Evolutionary conservation across 2,888 invertebrate genomes (phyloP).

Genomic region (Chirona hameri): DNA sequence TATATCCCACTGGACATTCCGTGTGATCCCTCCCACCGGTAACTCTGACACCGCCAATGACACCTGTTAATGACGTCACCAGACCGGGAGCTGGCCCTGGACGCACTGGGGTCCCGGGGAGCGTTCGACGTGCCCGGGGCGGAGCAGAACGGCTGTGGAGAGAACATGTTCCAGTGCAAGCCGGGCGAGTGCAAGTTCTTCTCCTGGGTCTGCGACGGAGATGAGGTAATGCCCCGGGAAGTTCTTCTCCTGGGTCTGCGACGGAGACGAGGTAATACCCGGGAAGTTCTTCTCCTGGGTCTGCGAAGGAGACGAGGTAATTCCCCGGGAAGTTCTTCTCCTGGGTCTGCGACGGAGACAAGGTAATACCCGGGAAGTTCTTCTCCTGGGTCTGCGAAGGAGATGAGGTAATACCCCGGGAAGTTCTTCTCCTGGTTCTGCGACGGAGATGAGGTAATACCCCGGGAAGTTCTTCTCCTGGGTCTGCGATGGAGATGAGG

Average conservation of each 20-base stretch:
- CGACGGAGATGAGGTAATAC: slow-evolving; percentile 32
- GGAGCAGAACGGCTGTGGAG: slow-evolving; percentile 29
- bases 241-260: slow-evolving; percentile 36
- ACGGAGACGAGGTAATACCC: slow-evolving; percentile 30
- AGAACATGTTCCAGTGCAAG: slow-evolving; percentile 39
- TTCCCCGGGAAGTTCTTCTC: slow-evolving; percentile 30
- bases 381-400: slow-evolving; percentile 38
- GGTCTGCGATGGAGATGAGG: slow-evolving; percentile 36
- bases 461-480: slow-evolving; percentile 34
- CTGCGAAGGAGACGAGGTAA: slow-evolving; percentile 34
- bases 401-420: not conserved
- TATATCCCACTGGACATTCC: too few species aligned
- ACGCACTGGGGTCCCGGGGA: too few species aligned
- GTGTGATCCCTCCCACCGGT: too few species aligned
- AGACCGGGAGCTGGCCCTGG: too few species aligned
- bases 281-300: slow-evolving; percentile 36
- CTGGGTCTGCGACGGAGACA: slow-evolving; percentile 38
- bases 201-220: slow-evolving; percentile 38
- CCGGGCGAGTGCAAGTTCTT: slow-evolving; percentile 36
- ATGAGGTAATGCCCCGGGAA: not conserved
- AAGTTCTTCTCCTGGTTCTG: slow-evolving; percentile 36
- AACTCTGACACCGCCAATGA: too few species aligned
- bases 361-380: slow-evolving; percentile 23
- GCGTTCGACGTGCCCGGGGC: too few species aligned
- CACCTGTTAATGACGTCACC: too few species aligned